Base-by-base conservation (phyloP, 2,113 vertebrate genomes). In the Nesoenas mayeri region DNA sequence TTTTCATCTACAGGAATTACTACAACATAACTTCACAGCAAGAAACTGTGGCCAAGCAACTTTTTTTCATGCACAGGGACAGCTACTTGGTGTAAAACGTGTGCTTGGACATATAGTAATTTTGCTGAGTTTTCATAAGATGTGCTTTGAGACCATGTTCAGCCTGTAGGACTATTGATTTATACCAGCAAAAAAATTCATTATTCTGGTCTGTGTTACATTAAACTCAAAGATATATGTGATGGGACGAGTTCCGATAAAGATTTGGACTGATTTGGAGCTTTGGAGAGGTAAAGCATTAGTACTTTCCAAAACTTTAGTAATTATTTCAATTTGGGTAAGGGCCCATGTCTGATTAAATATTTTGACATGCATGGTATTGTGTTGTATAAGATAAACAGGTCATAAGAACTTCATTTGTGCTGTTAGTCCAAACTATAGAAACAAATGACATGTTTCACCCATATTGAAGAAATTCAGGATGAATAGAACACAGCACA, bases 221-320 rank as follows among this genome's bases (percentile, higher is more conserved):
- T 86, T 93, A 88, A 66, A 86, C 15, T 85, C 47, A 19, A 78
- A 83, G 69, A 51, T 67, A 50, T 7, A 70, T 60, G 42, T 60
- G 42, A 84, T 28, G 51, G 51, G n/a, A 21, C 6, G 32, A 92
- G 69, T 83, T 86, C 75, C 64, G 67, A 95, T 86, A 94, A 93
- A 95, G 72, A 92, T 78, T 97, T 93, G 92, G 69, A 88, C 67
- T 58, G n/a, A 67, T 51, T 83, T 78, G 44, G 60, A 84, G 16
- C 53, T 91, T 91, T 8, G 3, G 72, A 91, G 42, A 91, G 86
- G 93, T 84, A 95, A 93, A 93, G 34, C 57, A 79, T 87, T 84
- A 79, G 85, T 92, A 84, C 22, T 94, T 93, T 93, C 95, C 93
- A 93, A 89, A 85, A 79, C 51, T 91, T 91, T 72, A 93, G 47